Conservation (phyloP, 2,888 invertebrate genomes). For the Galerucella calmariensis region DNA sequence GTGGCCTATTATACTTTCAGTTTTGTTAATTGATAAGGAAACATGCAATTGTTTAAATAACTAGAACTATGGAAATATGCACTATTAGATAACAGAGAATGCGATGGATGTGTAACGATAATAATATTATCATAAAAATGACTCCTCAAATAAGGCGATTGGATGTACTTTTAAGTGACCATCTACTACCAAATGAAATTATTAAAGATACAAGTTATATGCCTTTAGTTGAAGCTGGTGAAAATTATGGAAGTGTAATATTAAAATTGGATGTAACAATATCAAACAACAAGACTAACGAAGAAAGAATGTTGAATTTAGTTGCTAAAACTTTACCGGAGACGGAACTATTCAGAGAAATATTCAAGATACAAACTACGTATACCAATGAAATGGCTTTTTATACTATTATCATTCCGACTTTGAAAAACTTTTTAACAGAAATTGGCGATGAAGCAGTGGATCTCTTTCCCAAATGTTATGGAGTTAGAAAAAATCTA, state of each 20-base stretch:
- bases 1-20: too few species aligned
- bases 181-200: background rate
- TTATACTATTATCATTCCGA: slow-evolving; percentile 65
- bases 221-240: slow-evolving; percentile 20
- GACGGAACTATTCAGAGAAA: slow-evolving; percentile 50
- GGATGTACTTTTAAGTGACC: background rate
- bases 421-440: slow-evolving; percentile 63
- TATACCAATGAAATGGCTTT: slow-evolving; percentile 68
- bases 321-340: slow-evolving; percentile 41
- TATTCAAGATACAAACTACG: slow-evolving; percentile 67
- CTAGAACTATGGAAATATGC: too few species aligned
- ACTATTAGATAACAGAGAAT: background rate
- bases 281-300: background rate
- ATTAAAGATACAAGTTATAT: background rate
- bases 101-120: background rate
- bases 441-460: slow-evolving; percentile 61
- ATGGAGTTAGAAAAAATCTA: slow-evolving; percentile 51
- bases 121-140: background rate
- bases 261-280: slow-evolving; percentile 28
- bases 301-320: slow-evolving; percentile 17
- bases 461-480: slow-evolving; percentile 58
- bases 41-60: too few species aligned
- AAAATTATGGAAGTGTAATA: slow-evolving; percentile 36
- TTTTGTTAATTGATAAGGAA: too few species aligned
- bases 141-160: background rate